Percentiles rank a stretch among this genome's conserved stretches.
phyloP scores from a whole-genome alignment of 1,140 invertebrate genomes.

The Bombus confusus region DNA sequence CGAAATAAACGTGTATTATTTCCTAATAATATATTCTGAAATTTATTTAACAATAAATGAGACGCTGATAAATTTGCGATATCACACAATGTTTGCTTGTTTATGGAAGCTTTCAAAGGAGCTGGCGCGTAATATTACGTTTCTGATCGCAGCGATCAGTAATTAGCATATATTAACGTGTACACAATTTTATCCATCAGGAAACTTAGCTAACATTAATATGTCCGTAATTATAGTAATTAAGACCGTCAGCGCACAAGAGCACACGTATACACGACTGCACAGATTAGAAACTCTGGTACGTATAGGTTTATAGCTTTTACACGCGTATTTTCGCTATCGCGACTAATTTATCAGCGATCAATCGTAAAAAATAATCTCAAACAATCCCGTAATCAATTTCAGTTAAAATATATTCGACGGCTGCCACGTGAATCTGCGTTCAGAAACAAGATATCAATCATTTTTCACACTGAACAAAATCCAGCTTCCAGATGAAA shows the following conservation, averaged over 20 bases:
- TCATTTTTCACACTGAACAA: background rate
- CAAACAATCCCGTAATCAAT: background rate
- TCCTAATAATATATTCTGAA: no score
- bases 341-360: background rate
- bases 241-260: background rate
- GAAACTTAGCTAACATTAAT: background rate
- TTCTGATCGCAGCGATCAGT: background rate
- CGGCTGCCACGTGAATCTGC: background rate
- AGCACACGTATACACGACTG: background rate
- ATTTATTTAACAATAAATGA: background rate
- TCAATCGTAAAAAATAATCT: background rate
- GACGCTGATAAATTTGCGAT: background rate
- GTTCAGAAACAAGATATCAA: background rate
- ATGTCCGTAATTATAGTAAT: background rate
- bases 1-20: no score
- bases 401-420: background rate
- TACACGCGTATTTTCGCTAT: background rate
- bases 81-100: background rate
- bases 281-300: background rate
- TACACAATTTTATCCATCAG: background rate
- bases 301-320: background rate
- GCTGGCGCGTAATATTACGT: background rate
- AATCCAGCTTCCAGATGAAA: background rate
- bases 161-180: background rate
- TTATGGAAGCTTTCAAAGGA: background rate